Evolutionary conservation across 2,888 invertebrate genomes (phyloP), one percentile per base, ranked within the genome.

Genomic region (Esperia sulphurella): DNA sequence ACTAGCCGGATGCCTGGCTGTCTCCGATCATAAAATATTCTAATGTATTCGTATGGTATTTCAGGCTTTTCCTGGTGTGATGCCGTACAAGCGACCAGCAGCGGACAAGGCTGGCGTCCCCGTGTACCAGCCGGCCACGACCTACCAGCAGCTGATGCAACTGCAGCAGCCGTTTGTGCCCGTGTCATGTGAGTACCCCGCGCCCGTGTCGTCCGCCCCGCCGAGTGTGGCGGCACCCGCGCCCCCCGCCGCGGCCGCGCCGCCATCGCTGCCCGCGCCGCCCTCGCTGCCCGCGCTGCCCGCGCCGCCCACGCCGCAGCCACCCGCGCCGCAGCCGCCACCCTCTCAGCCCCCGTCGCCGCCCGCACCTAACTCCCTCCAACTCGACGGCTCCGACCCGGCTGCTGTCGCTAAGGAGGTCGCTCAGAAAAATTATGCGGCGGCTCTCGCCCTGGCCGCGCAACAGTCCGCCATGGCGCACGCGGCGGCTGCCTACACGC

Each of bases 111-210:
- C 97, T 82, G 97, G 98, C 82, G 93, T 98, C 85, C 98, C 98
- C 76, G 96, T 98, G 73, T 98, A 97, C 92, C 97, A 97, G 90
- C 96, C 97, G 80, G 95, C 95, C 81, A 95, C 95, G 75, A 95
- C 96, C 79, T 96, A 97, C 91, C 97, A 97, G 91, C 97, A 97
- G 91, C 93, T 97, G 90, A 95, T 97, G 94, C 96, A 96, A 92
- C 93, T 96, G 78, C 93, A 95, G 91, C 96, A 97, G 94, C 97
- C 97, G 90, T 97, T 96, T 93, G 97, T 97, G 94, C 97, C 97
- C 94, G 97, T 97, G 92, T 97, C 97, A 95, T 97, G 97, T 97
- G 97, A 98, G 97, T 97, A 95, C 95, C 92, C 93, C 91, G 92
- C 92, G 91, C 92, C 93, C 88, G 91, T 92, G 74, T 89, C 92